These are phyloP conservation scores for Tipula confusa DNA, from an alignment of 2,888 invertebrate genomes.

Conservation along the genomic window DNA sequence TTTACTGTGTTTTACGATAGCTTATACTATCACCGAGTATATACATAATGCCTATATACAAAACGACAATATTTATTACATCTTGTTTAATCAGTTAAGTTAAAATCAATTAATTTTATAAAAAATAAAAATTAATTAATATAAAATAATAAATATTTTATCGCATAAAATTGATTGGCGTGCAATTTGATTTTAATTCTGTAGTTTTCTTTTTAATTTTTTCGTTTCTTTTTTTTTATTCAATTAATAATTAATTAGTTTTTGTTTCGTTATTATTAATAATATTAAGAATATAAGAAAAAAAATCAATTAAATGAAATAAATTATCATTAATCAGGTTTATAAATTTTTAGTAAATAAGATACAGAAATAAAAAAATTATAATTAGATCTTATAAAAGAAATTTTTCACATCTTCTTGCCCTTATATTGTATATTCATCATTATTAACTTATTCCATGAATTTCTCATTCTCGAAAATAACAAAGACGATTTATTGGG, in stretches of 20 bases:
- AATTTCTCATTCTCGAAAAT: neutral
- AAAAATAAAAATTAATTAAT: neutral
- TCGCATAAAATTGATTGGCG: constrained; percentile 6
- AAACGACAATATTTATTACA: neutral
- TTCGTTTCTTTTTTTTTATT: neutral
- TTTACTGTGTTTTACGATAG: too few relatives aligned
- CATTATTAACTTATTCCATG: neutral
- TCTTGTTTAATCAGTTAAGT: neutral
- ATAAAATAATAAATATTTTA: neutral
- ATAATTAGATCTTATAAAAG: constrained; percentile 9
- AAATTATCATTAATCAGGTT: constrained; percentile 7
- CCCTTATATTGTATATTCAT: neutral
- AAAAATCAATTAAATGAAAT: neutral
- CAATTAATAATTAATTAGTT: constrained; percentile 17
- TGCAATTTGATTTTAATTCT: constrained; percentile 25
- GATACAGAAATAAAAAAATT: neutral
- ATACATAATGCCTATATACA: neutral
- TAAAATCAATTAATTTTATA: neutral
- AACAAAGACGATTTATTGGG: neutral
- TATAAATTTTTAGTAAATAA: neutral
- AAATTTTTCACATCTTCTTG: neutral
- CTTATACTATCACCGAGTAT: neutral
- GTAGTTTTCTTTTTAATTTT: neutral
- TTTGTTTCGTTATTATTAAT: neutral
- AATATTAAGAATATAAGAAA: neutral